These are phyloP conservation scores for Passer domesticus DNA, from an alignment of 2,113 vertebrate genomes.

Conservation along the genomic window DNA sequence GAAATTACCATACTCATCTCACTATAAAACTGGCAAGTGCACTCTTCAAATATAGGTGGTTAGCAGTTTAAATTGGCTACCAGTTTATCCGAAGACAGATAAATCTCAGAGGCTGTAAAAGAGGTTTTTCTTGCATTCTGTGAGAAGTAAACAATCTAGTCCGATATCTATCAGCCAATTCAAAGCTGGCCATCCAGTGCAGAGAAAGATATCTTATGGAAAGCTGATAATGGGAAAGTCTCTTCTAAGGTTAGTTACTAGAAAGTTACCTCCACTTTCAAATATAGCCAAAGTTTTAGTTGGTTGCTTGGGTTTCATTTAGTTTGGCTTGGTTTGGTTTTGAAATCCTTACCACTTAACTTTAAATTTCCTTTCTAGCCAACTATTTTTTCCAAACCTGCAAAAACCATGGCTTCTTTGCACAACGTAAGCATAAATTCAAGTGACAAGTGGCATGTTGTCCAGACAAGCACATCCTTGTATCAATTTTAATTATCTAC, in stretches of 20 bases:
- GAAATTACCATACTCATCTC: neutral
- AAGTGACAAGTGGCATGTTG: neutral
- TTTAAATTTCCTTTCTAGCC: neutral
- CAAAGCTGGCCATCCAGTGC: neutral
- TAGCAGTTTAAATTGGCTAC: neutral
- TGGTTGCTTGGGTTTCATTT: neutral
- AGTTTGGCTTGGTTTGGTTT: neutral
- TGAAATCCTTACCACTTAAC: neutral
- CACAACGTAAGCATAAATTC: neutral
- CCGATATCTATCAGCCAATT: neutral
- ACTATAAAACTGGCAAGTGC: neutral
- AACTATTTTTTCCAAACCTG: neutral
- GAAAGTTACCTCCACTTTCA: neutral
- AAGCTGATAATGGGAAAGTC: neutral
- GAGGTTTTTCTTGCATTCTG: neutral
- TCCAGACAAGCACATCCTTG: neutral
- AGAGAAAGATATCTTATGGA: neutral
- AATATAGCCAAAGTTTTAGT: neutral
- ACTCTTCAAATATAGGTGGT: neutral
- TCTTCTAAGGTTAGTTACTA: neutral
- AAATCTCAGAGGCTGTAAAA: neutral
- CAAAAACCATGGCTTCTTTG: neutral
- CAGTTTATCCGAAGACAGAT: neutral
- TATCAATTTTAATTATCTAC: neutral
- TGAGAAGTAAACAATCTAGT: neutral